Conservation (phyloP, 2,888 invertebrate species). For the Luperina testacea region DNA sequence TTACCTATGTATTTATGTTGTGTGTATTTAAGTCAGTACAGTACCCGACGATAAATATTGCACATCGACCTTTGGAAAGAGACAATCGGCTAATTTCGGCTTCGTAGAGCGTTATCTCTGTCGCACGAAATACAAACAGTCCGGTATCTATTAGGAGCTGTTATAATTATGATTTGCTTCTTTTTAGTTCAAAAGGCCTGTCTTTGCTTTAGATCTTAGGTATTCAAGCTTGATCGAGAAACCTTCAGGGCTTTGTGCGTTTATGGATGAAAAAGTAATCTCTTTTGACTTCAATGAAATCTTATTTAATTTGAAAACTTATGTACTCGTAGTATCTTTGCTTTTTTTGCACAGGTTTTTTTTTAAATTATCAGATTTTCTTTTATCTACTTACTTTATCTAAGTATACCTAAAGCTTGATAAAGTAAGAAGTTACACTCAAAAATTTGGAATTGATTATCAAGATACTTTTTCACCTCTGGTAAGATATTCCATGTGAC, state of each 20-base stretch:
- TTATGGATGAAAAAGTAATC: constrained; percentile 54
- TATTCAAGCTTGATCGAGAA: constrained; percentile 34
- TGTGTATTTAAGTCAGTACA: neutral
- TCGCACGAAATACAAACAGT: too few species aligned
- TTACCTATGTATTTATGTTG: too few species aligned
- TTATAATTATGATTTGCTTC: too few species aligned
- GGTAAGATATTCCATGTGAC: neutral
- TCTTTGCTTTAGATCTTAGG: constrained; percentile 10
- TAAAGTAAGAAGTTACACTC: neutral
- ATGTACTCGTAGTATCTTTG: constrained; percentile 6
- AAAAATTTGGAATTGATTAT: neutral
- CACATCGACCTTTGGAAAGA: too few species aligned
- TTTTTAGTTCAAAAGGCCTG: constrained; percentile 35
- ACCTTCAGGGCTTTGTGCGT: constrained; percentile 31
- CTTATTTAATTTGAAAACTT: constrained; percentile 29
- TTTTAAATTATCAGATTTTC: neutral
- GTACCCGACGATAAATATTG: too few species aligned
- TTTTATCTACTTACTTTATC: neutral
- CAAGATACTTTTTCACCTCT: neutral
- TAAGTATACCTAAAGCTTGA: neutral
- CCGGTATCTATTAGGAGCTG: too few species aligned
- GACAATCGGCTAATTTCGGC: too few species aligned
- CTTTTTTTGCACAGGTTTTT: neutral
- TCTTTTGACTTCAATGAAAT: constrained; percentile 36
- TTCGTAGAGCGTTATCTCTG: too few species aligned